Conservation (phyloP, 2,113 vertebrate genomes). For the Ictalurus punctatus region DNA sequence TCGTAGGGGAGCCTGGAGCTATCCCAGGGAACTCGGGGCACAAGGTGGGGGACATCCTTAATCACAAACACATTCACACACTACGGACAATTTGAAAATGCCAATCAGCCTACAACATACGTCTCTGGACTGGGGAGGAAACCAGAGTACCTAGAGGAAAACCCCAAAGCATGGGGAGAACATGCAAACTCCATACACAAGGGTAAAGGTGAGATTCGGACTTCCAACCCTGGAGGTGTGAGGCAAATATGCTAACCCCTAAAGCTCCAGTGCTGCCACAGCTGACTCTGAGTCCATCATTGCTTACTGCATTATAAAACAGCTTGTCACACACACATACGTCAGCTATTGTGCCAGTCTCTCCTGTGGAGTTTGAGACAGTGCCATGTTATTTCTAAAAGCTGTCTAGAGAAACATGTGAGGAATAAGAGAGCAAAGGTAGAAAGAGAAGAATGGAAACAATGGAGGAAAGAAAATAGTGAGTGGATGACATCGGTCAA, state of each 20-base stretch:
- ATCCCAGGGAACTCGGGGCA: too few species aligned
- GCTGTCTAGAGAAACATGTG: background rate
- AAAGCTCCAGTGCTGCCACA: background rate
- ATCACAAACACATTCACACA: too few species aligned
- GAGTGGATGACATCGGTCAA: background rate
- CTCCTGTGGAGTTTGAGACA: background rate
- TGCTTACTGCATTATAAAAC: conserved; percentile 16
- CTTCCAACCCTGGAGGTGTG: background rate
- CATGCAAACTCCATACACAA: too few species aligned
- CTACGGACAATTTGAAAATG: too few species aligned
- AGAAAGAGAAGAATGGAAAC: background rate
- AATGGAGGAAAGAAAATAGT: background rate
- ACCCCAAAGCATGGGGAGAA: too few species aligned
- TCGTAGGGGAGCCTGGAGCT: too few species aligned
- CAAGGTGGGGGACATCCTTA: too few species aligned
- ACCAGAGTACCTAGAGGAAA: too few species aligned
- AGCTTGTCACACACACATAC: background rate
- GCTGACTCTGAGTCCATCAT: background rate
- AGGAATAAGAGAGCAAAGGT: background rate
- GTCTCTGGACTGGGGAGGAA: too few species aligned
- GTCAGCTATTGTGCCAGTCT: background rate
- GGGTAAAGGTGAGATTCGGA: background rate
- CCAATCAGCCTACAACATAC: too few species aligned
- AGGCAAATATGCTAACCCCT: too few species aligned
- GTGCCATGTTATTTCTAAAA: background rate